These are phyloP conservation scores for Arothron firmamentum DNA, from an alignment of 2,113 vertebrate genomes.

Conservation along the genomic window DNA sequence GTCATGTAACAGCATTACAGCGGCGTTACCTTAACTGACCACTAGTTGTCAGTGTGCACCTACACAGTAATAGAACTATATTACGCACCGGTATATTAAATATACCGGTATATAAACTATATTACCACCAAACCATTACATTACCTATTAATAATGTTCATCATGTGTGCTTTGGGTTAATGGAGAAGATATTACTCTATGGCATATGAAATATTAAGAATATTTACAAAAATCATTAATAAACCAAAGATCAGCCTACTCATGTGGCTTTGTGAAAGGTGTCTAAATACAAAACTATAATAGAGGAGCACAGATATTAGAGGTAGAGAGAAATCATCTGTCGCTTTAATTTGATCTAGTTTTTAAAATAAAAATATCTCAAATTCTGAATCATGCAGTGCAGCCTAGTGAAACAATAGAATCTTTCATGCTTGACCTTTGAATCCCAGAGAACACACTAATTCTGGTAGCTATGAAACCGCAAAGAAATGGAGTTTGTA, in stretches of 20 bases:
- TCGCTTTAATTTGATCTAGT: background rate
- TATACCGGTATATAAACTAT: no score
- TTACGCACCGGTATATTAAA: background rate
- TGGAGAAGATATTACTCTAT: background rate
- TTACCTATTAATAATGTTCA: no score
- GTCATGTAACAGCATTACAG: constrained; percentile 27
- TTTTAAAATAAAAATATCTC: constrained; percentile 8
- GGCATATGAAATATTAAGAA: background rate
- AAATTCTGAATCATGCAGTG: constrained; percentile 17
- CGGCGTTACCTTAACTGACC: constrained; percentile 12
- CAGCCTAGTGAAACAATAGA: constrained; percentile 47
- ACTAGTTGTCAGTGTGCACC: constrained; percentile 21
- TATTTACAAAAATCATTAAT: no score
- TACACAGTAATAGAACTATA: background rate
- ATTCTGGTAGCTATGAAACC: constrained; percentile 13
- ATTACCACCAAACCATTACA: background rate
- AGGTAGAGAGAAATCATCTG: background rate
- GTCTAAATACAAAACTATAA: background rate
- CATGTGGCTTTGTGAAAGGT: no score
- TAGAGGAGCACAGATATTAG: no score
- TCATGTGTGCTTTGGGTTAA: background rate
- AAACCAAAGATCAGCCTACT: no score
- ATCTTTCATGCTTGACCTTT: constrained; percentile 36
- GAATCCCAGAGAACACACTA: constrained; percentile 9
- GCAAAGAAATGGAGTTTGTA: background rate